These are phyloP conservation scores for Boleophthalmus pectinirostris DNA, from an alignment of 2,113 vertebrate species.

Conservation along the genomic window DNA sequence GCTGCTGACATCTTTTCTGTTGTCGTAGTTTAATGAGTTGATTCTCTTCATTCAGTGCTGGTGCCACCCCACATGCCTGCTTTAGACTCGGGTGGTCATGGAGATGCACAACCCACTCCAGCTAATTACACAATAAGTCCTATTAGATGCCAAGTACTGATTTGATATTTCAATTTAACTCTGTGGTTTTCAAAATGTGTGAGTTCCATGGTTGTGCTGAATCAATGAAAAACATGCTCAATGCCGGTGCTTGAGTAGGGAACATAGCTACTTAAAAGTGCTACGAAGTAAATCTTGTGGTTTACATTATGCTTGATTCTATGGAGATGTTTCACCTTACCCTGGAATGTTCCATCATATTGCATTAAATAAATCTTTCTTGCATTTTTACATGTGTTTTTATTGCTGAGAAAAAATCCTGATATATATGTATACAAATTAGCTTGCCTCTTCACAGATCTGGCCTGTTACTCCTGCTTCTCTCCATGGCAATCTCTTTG, in stretches of 20 bases:
- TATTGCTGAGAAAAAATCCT: too few species aligned
- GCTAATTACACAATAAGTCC: neutral
- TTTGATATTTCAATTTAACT: neutral
- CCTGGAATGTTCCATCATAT: too few species aligned
- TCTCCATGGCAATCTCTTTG: too few species aligned
- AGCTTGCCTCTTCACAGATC: too few species aligned
- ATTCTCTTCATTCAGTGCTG: constrained; percentile 48
- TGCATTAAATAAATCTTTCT: too few species aligned
- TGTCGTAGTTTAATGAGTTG: constrained; percentile 44
- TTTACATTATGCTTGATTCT: neutral
- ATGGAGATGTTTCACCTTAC: too few species aligned
- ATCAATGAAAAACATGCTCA: neutral
- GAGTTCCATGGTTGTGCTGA: neutral
- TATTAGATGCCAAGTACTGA: neutral
- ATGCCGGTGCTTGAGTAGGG: neutral
- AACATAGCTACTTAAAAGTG: neutral
- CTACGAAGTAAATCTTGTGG: neutral
- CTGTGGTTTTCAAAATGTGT: neutral
- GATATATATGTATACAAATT: too few species aligned
- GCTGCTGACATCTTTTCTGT: constrained; percentile 38
- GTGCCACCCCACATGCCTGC: constrained; percentile 38
- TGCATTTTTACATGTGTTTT: too few species aligned
- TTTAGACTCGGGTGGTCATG: constrained; percentile 25
- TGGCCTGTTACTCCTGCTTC: too few species aligned
- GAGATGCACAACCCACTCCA: constrained; percentile 22